Base-by-base conservation (phyloP, 2,797 vertebrate species). In the Sciurus vulgaris region DNA sequence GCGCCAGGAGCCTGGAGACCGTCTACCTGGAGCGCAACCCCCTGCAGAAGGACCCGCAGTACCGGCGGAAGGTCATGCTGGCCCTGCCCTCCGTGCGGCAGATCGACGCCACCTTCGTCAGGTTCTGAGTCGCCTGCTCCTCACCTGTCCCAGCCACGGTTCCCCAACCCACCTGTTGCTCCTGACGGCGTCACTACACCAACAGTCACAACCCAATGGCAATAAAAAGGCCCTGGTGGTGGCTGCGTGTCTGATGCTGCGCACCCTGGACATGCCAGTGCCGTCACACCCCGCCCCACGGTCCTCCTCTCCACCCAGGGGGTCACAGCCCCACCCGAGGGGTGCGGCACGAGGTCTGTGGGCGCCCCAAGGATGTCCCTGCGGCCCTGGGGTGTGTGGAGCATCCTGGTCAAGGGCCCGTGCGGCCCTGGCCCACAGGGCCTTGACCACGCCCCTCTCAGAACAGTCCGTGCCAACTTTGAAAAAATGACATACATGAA, bases 1-100 rank as follows among this genome's bases (percentile, higher is more conserved):
- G 99, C 3, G 99, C 99, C 35, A 99, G 98, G 97, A 98, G 97
- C 93, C 98, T 99, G 98, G 99, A 99, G 98, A 99, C 99, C 0
- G 99, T 99, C 1, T 99, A 99, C 96, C 98, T 99, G 96, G 99
- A 99, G 98, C 98, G 99, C 90, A 99, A 99, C 97, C 99, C 99
- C 0, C 96, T 99, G 98, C 99, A 99, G 98, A 99, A 99, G 98
- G 99, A 99, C 96, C 99, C 99, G 3, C 99, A 99, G 97, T 99
- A 99, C 98, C 98, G 99, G 97, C 99, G 99, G 94, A 99, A 99
- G 98, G 99, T 99, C 98, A 99, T 99, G 99, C 98, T 99, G 98
- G 99, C 99, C 1, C 98, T 99, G 89, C 99, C 99, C 0, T 99
- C 98, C 0, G 99, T 99, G 49, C 99, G 99, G 98, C 99, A 99